Conservation (phyloP, 2,888 invertebrate genomes). For the Rhingia campestris region DNA sequence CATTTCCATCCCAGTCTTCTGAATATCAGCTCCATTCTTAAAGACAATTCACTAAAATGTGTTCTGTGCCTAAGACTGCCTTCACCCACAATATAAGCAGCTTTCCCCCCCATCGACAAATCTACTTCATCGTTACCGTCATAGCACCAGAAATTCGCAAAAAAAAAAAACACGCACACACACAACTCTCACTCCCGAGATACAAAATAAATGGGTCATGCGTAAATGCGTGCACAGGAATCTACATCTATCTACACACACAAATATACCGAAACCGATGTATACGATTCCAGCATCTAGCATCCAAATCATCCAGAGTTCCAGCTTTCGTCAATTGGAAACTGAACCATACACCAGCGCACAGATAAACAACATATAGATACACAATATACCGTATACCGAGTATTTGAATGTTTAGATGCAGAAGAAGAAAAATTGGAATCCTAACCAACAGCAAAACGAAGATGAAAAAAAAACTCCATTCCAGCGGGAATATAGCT, state of each 20-base stretch:
- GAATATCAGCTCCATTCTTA: conserved; percentile 45
- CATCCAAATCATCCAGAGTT: conserved; percentile 62
- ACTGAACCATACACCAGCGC: conserved; percentile 5
- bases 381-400: conserved; percentile 8
- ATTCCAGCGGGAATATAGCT: conserved; percentile 27
- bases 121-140: conserved; percentile 56
- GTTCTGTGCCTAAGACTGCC: conserved; percentile 32
- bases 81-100: not conserved
- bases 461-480: conserved; percentile 7
- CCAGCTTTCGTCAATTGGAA: conserved; percentile 72
- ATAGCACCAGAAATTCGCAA: conserved; percentile 15
- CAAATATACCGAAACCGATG: conserved; percentile 19
- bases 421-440: conserved; percentile 20
- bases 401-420: conserved; percentile 21
- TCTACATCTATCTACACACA: conserved; percentile 72
- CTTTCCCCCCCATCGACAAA: conserved; percentile 16
- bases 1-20: conserved; percentile 12
- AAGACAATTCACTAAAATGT: conserved; percentile 43
- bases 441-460: not conserved
- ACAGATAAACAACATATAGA: not conserved
- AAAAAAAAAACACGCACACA: conserved; percentile 19
- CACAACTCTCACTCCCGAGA: conserved; percentile 55
- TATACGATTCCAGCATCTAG: conserved; percentile 37
- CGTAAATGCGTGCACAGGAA: conserved; percentile 67
- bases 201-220: conserved; percentile 72